Conservation (phyloP, 2,888 invertebrate species). For the Leuctra nigra region DNA sequence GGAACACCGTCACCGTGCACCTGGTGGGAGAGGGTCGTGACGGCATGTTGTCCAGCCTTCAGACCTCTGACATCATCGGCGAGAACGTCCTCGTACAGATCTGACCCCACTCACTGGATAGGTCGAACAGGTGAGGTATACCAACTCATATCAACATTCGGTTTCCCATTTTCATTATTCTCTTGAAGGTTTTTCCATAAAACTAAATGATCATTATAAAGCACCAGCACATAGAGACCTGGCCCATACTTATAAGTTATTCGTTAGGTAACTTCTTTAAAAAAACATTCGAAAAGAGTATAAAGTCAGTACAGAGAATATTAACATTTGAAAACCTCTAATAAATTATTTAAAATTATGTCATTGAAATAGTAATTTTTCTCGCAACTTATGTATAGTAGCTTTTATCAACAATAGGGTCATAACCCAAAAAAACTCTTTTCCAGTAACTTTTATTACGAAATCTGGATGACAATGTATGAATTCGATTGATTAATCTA, state of each 20-base stretch:
- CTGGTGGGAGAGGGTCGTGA: not conserved
- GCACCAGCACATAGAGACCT: not conserved
- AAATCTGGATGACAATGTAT: too few species aligned
- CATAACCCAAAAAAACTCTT: too few species aligned
- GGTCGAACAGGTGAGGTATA: too few species aligned
- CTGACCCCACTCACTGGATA: not conserved
- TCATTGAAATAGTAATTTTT: too few species aligned
- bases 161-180: not conserved
- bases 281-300: not conserved
- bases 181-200: not conserved
- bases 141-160: not conserved
- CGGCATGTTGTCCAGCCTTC: not conserved
- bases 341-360: too few species aligned
- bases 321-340: too few species aligned
- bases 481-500: too few species aligned
- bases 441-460: too few species aligned
- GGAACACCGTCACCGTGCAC: slow-evolving; percentile 1
- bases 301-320: not conserved
- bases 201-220: not conserved
- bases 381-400: too few species aligned
- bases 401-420: too few species aligned
- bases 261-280: not conserved
- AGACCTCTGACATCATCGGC: slow-evolving; percentile 5
- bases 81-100: not conserved
- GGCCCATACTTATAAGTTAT: not conserved